phyloP scores from a whole-genome alignment of 2,888 invertebrate species.

The Coelopa pilipes region DNA sequence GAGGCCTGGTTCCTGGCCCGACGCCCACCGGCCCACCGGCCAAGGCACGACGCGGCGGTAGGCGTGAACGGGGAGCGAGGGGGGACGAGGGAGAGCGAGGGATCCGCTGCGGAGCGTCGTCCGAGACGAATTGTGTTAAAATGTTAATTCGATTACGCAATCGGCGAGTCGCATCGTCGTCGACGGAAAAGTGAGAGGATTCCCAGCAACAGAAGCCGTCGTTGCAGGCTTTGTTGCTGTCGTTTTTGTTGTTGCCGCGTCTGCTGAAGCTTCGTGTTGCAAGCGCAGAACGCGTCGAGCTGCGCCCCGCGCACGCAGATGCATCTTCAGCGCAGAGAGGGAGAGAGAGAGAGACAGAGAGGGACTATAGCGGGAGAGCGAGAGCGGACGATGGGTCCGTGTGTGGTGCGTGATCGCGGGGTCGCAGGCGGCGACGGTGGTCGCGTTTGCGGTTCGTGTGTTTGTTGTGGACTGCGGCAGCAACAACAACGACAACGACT shows the following conservation, averaged over 20 bases:
- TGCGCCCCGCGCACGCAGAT: not conserved
- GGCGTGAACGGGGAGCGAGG: not conserved
- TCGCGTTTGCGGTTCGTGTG: too few species aligned
- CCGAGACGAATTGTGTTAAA: conserved; percentile 35
- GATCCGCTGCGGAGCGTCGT: not conserved
- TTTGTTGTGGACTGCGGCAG: too few species aligned
- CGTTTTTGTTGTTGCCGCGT: not conserved
- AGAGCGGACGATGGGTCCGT: too few species aligned
- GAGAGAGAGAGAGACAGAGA: not conserved
- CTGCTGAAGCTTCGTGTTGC: not conserved
- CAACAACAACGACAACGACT: too few species aligned
- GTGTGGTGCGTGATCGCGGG: too few species aligned
- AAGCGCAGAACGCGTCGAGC: conserved; percentile 20
- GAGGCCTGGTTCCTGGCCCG: too few species aligned
- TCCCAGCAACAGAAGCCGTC: conserved; percentile 50
- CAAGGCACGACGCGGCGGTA: not conserved
- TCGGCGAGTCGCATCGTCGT: conserved; percentile 30
- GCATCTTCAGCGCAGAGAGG: not conserved
- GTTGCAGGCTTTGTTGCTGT: not conserved
- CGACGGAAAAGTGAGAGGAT: conserved; percentile 62
- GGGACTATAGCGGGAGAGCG: too few species aligned
- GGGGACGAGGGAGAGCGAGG: not conserved
- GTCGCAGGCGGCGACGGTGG: too few species aligned
- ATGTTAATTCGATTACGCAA: conserved; percentile 36
- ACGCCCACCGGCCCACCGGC: not conserved